Evolutionary conservation across 64 coral and sea anemone species (phyloP).

Genomic region (Platygyra sinensis): DNA sequence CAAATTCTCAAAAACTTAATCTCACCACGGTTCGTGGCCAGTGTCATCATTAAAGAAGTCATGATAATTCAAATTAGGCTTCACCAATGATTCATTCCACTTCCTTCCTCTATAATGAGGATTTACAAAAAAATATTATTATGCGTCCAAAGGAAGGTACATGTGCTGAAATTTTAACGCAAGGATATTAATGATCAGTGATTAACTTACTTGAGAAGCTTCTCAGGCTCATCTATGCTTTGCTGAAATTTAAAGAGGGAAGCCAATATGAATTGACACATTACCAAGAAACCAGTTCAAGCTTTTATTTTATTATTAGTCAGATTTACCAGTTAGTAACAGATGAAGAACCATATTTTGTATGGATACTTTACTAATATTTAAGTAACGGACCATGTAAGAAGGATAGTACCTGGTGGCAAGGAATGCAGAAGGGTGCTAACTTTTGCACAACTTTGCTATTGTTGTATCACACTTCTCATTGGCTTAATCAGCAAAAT

Average conservation of each 20-base stretch:
- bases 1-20: too few species aligned
- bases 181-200: not conserved
- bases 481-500: too few species aligned
- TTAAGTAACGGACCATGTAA: too few species aligned
- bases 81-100: conserved; percentile 87
- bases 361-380: too few species aligned
- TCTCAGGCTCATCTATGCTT: conserved; percentile 37
- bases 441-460: too few species aligned
- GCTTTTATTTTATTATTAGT: too few species aligned
- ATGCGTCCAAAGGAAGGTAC: not conserved
- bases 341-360: too few species aligned
- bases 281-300: not conserved
- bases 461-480: too few species aligned
- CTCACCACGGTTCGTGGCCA: conserved; percentile 73
- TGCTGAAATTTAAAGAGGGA: not conserved
- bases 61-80: conserved; percentile 84
- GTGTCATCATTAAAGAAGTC: conserved; percentile 77
- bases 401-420: too few species aligned
- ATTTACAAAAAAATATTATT: not conserved
- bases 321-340: too few species aligned
- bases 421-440: too few species aligned
- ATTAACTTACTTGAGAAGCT: conserved; percentile 23
- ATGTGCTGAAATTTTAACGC: not conserved
- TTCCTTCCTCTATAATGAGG: conserved; percentile 57
- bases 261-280: not conserved